Conservation (phyloP, 2,797 vertebrate genomes). For the Nannoperca australis region DNA sequence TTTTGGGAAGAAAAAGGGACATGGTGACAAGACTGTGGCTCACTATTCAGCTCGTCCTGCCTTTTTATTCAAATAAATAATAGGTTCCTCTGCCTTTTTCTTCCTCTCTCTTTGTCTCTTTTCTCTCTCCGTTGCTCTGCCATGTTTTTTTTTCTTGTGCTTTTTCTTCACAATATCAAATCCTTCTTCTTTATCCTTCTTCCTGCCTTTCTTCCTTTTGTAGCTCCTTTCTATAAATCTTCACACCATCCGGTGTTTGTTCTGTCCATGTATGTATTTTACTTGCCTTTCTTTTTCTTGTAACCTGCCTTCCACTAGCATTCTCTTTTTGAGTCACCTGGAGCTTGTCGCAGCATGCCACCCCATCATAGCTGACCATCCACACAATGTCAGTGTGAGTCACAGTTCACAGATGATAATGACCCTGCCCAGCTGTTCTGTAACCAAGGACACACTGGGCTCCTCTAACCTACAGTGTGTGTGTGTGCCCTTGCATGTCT, state of each 20-base stretch:
- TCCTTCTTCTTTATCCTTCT: constrained; percentile 22
- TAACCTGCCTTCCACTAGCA: constrained; percentile 22
- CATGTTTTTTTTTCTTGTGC: constrained; percentile 26
- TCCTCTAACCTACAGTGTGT: constrained; percentile 22
- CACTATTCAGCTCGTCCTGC: constrained; percentile 61
- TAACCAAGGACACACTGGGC: constrained; percentile 48
- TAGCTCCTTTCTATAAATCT: constrained; percentile 48
- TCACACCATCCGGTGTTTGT: constrained; percentile 30
- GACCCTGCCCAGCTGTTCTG: constrained; percentile 65
- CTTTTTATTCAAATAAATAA: constrained; percentile 69
- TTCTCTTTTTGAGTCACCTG: constrained; percentile 56
- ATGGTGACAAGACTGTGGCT: constrained; percentile 68
- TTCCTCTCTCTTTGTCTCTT: constrained; percentile 1
- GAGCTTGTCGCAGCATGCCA: constrained; percentile 71
- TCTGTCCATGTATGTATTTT: constrained; percentile 22
- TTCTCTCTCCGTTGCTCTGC: constrained; percentile 42
- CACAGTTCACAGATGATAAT: constrained; percentile 75
- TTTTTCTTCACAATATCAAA: constrained; percentile 42
- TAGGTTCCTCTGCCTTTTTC: constrained; percentile 22
- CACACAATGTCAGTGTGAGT: constrained; percentile 69
- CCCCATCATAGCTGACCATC: constrained; percentile 71
- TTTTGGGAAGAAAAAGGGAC: constrained; percentile 68
- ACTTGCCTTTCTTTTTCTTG: constrained; percentile 31
- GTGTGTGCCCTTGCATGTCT: constrained; percentile 48
- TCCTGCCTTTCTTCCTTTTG: constrained; percentile 43